Conservation (phyloP, 1,140 invertebrate species). For the Papilio dardanus region DNA sequence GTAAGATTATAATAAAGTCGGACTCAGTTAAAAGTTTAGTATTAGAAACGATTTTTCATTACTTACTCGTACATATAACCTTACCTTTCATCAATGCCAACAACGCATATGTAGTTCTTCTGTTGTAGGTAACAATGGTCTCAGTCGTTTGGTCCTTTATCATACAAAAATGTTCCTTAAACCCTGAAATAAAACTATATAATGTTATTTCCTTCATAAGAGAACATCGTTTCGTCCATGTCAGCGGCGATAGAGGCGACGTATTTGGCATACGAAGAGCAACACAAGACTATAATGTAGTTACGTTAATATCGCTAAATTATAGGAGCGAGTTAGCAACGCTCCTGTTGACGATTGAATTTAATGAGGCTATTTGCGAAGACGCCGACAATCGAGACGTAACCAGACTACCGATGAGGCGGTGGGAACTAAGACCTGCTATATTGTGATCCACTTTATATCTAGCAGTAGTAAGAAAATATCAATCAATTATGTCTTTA, state of each 20-base stretch:
- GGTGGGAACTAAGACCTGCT: not conserved
- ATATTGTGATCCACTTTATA: not conserved
- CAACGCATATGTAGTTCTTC: too few relatives aligned
- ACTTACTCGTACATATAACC: too few relatives aligned
- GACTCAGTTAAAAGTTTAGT: not conserved
- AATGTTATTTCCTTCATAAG: not conserved
- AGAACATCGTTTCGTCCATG: not conserved
- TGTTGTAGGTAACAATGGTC: too few relatives aligned
- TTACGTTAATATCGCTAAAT: slow-evolving; percentile 65
- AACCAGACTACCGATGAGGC: not conserved
- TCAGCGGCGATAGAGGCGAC: slow-evolving; percentile 28
- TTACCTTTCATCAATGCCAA: too few relatives aligned
- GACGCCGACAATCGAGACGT: not conserved
- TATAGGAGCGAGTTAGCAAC: slow-evolving; percentile 60
- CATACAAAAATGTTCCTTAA: too few relatives aligned
- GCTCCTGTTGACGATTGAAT: slow-evolving; percentile 65
- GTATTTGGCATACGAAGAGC: slow-evolving; percentile 56
- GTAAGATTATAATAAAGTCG: not conserved
- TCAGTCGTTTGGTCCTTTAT: too few relatives aligned
- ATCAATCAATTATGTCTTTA: too few relatives aligned
- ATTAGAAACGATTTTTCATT: too few relatives aligned
- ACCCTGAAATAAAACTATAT: too few relatives aligned
- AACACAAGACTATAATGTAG: slow-evolving; percentile 34
- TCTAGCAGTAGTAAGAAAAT: too few relatives aligned
- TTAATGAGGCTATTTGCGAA: slow-evolving; percentile 65